A percentile compares a stretch with the other conserved stretches of the same genome.
These are phyloP conservation scores for Hemithea aestivaria DNA, from an alignment of 2,888 invertebrate genomes.

Conservation along the genomic window DNA sequence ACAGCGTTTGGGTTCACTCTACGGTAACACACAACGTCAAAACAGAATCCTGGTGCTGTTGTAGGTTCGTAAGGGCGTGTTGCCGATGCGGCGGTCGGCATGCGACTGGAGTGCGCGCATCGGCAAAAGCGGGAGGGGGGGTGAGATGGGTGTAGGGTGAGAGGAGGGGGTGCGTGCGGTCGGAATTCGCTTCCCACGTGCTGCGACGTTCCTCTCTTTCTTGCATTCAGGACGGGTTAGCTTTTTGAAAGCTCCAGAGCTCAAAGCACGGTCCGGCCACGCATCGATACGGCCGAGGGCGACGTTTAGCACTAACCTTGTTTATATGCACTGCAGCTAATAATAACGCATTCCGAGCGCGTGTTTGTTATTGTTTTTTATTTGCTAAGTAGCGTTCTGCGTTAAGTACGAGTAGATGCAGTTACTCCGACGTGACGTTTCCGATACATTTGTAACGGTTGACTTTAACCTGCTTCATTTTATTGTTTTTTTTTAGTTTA, in stretches of 20 bases:
- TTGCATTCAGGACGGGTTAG: conserved; percentile 73
- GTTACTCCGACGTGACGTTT: conserved; percentile 52
- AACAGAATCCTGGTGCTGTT: conserved; percentile 47
- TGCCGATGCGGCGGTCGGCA: conserved; percentile 71
- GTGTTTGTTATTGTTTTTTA: conserved; percentile 58
- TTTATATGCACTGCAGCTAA: conserved; percentile 74
- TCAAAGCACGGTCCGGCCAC: conserved; percentile 53
- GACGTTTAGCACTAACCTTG: conserved; percentile 69
- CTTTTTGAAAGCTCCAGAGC: conserved; percentile 68
- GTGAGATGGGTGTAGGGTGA: conserved; percentile 57
- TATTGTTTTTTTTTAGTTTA: conserved; percentile 11
- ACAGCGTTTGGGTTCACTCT: conserved; percentile 68
- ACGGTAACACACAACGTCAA: conserved; percentile 67
- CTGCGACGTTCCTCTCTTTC: conserved; percentile 67
- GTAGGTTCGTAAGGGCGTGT: conserved; percentile 38
- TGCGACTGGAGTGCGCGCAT: conserved; percentile 72
- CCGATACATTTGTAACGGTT: conserved; percentile 50
- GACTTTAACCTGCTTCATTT: conserved; percentile 43
- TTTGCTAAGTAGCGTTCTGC: conserved; percentile 47
- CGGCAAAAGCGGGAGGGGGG: conserved; percentile 37
- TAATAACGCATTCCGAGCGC: conserved; percentile 63
- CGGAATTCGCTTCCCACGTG: conserved; percentile 78
- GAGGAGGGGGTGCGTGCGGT: conserved; percentile 74
- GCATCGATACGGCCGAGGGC: conserved; percentile 70
- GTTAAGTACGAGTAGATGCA: conserved; percentile 55